A percentile compares a stretch with the other conserved stretches of the same genome.
These are phyloP conservation scores for Antigone vipio DNA, from an alignment of 2,113 vertebrate species.

Conservation along the genomic window DNA sequence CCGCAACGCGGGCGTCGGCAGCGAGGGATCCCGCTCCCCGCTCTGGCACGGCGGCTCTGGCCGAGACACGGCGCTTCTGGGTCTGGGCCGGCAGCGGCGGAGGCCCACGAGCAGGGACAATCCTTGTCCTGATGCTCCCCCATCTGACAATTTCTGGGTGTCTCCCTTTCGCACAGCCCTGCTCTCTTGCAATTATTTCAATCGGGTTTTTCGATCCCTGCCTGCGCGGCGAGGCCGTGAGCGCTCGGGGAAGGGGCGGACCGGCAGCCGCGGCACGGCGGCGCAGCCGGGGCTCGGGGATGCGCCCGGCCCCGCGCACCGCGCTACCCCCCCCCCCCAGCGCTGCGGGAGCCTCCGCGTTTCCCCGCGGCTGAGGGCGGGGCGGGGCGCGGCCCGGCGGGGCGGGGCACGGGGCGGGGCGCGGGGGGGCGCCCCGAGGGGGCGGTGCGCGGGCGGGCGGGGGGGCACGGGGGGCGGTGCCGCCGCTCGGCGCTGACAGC, in stretches of 20 bases:
- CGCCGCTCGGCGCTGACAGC: slow-evolving; percentile 78
- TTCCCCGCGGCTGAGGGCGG: not conserved
- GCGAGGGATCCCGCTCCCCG: not conserved
- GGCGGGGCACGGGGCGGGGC: not conserved
- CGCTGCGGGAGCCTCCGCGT: not conserved
- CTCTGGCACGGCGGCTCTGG: not conserved
- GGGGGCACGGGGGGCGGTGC: slow-evolving; percentile 69
- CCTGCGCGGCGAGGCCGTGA: not conserved
- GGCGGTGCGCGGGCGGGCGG: slow-evolving; percentile 13
- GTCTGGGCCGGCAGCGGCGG: not conserved
- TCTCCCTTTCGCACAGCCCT: not conserved
- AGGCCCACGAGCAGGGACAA: slow-evolving; percentile 26
- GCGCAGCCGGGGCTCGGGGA: not conserved
- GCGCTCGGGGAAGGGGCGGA: not conserved
- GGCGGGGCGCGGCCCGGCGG: not conserved
- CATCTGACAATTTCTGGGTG: slow-evolving; percentile 30
- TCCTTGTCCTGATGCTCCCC: slow-evolving; percentile 57
- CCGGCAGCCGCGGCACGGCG: not conserved
- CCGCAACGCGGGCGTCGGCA: not conserved
- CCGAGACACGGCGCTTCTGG: not conserved
- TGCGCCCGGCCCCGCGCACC: not conserved
- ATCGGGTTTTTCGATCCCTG: not conserved
- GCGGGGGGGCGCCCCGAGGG: slow-evolving; percentile 39
- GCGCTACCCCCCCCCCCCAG: not conserved
- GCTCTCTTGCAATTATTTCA: not conserved